Evolutionary conservation across 2,113 vertebrate genomes (phyloP), one percentile per base, ranked within the genome.

Genomic region (Pavo muticus): DNA sequence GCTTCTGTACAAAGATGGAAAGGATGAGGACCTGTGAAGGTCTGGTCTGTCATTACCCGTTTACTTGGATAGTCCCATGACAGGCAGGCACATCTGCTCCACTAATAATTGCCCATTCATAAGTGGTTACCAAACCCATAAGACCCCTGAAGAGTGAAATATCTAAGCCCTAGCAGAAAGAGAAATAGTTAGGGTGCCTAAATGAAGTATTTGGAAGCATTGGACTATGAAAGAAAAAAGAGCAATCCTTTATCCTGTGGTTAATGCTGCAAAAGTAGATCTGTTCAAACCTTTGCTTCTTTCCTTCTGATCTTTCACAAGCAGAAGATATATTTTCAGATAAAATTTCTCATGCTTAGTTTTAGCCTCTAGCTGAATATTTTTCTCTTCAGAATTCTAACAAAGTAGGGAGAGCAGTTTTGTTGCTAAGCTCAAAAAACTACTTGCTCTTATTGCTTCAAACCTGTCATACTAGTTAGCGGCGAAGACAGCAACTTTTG

Each of bases 381-480:
- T 95, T 77, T 84, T 57, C 54, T 80, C 70, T 91, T 80, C 94
- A 83, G 67, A 75, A 72, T 74, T 71, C 59, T 84, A 91, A 85
- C 35, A 70, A 91, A 96, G 85, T 76, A 90, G 68, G 82, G 87
- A 94, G 74, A 94, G 42, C 63, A 54, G 61, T 86, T 90, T 95
- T 93, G 69, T 91, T 81, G 90, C 84, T 79, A 85, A 87, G 69
- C 85, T 95, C 76, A 86, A 69, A 89, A 95, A 93, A 94, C 85
- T 90, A n/a, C 85, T 88, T 94, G 90, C 76, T 97, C 88, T 88
- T 93, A 94, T 93, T 97, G 86, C 69, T 95, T 95, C 83, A 95
- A 77, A 77, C 25, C 61, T 93, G 93, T 95, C 94, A 88, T 25
- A 13, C 69, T 88, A 39, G 0, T 95, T 85, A 71, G 86, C 61